Conservation (phyloP, 2,888 invertebrate species). For the Siphlonurus alternatus region DNA sequence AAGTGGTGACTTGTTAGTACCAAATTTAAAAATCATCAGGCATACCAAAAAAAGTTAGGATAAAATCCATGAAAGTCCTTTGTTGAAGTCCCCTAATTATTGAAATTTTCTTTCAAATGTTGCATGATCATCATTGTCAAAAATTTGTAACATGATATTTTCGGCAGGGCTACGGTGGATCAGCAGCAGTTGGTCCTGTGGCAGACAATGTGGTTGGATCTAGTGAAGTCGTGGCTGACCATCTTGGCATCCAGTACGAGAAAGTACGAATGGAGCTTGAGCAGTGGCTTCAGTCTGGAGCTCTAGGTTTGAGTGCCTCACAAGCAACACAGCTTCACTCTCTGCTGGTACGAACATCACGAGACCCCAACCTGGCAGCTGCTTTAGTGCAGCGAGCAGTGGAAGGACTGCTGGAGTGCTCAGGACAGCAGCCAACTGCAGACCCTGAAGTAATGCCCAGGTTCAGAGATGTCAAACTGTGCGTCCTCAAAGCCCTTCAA, state of each 20-base stretch:
- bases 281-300: neutral
- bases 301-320: neutral
- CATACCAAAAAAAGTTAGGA: too few relatives aligned
- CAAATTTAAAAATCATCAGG: too few relatives aligned
- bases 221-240: neutral
- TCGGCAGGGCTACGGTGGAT: neutral
- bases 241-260: neutral
- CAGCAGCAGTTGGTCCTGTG: neutral
- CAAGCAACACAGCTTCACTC: neutral
- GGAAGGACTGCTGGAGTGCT: neutral
- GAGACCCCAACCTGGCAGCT: neutral
- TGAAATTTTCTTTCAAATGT: too few relatives aligned
- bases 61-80: too few relatives aligned
- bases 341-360: neutral
- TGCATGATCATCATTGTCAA: too few relatives aligned
- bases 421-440: conserved; percentile 38
- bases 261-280: neutral
- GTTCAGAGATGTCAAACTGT: conserved; percentile 74
- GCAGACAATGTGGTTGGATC: neutral
- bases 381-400: neutral
- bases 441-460: conserved; percentile 29
- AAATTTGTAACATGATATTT: too few relatives aligned
- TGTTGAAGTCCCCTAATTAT: too few relatives aligned
- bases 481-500: conserved; percentile 79
- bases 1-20: too few relatives aligned